Conservation (phyloP, 2,797 vertebrate genomes). For the Pangasius macronema region DNA sequence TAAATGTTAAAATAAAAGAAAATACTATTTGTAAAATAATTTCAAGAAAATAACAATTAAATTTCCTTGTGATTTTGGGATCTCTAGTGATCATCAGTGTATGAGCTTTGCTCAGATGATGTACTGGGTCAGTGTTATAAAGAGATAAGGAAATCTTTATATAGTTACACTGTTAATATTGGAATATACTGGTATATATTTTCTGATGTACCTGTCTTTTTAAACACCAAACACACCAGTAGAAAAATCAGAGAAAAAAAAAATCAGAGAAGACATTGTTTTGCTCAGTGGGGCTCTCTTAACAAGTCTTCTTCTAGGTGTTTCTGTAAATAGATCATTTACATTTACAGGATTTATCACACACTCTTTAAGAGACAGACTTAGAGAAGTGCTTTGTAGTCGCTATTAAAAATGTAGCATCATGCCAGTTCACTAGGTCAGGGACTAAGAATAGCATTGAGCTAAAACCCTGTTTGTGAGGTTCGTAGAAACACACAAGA, state of each 20-base stretch:
- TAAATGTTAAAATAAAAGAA: neutral
- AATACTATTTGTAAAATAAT: neutral
- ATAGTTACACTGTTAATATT: neutral
- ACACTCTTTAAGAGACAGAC: neutral
- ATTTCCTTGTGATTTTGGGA: neutral
- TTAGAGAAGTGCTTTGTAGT: neutral
- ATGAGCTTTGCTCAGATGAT: neutral
- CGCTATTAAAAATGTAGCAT: neutral
- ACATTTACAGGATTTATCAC: neutral
- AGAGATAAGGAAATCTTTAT: neutral
- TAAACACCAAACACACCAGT: no score
- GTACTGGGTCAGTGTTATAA: neutral
- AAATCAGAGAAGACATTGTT: neutral
- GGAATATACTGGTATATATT: neutral
- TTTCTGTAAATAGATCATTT: neutral
- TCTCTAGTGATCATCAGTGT: neutral
- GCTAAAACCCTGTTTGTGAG: neutral
- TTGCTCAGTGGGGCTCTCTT: neutral
- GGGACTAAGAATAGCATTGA: neutral
- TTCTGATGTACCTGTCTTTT: neutral
- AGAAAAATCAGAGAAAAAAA: no score
- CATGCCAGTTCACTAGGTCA: neutral
- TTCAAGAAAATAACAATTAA: neutral
- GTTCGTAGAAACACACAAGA: neutral
- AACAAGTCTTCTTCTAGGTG: neutral